Percentiles rank a stretch among this genome's conserved stretches.
Conservation (phyloP, 92 coral and sea anemone species). For the Heliopora coerulea region DNA sequence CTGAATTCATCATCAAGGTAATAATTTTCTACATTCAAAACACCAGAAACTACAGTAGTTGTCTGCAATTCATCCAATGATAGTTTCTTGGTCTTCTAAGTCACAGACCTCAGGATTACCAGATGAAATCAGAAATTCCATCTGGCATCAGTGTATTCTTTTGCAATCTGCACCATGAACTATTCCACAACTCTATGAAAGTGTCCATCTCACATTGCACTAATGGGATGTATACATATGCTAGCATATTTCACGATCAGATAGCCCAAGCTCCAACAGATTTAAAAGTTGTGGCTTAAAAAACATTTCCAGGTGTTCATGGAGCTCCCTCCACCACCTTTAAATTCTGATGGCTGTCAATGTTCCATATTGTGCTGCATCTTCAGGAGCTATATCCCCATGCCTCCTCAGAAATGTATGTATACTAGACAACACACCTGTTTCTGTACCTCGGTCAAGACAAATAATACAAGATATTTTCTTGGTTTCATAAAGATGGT, state of each 20-base stretch:
- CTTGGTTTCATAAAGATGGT: constrained; percentile 4
- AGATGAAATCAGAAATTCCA: constrained; percentile 15
- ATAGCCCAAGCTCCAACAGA: background rate
- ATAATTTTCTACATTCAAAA: constrained; percentile 2
- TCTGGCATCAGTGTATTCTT: constrained; percentile 20
- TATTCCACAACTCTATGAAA: constrained; percentile 25
- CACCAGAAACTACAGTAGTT: constrained; percentile 6
- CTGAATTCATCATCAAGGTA: background rate
- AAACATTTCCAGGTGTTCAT: constrained; percentile 8
- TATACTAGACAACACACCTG: constrained; percentile 2
- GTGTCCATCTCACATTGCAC: constrained; percentile 1
- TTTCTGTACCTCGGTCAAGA: constrained; percentile 14
- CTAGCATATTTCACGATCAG: constrained; percentile 13
- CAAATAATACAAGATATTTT: background rate
- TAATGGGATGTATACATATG: constrained; percentile 7
- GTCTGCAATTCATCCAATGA: background rate
- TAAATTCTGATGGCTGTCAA: constrained; percentile 17
- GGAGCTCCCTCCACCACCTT: background rate
- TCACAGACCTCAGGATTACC: background rate
- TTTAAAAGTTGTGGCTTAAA: constrained; percentile 10
- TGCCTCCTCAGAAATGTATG: constrained; percentile 11
- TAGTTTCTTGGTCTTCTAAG: constrained; percentile 8
- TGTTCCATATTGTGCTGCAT: background rate
- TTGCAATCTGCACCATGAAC: constrained; percentile 14
- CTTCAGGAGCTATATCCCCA: constrained; percentile 28